Evolutionary conservation across 1,140 invertebrate genomes (phyloP), one percentile per base, ranked within the genome.

Genomic region (Sycophaga agraensis): DNA sequence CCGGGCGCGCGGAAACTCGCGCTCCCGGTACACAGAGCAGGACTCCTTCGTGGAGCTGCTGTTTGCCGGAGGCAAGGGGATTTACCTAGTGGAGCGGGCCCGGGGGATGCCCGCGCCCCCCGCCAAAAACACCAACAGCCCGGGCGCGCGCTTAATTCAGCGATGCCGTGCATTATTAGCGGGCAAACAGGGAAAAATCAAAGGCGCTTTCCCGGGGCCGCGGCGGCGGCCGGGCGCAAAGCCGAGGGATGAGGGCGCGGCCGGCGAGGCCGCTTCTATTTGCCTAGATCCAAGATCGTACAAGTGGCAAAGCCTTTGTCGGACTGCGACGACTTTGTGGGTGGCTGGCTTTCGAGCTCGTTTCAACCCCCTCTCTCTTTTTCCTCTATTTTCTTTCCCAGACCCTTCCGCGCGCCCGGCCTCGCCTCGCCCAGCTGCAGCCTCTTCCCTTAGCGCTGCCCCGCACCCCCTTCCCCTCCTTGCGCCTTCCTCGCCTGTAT

Each of bases 281-380:
- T 74, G 68, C 71, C 66, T 74, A 74, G 70, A 74, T 71, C 69
- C 61, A 65, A 74, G 71, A 74, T 73, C 70, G 67, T 70, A 66
- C 70, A 69, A 72, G 73, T 70, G 69, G 67, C 64, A 58, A 69
- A 66, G 68, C 66, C 70, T 74, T 74, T 73, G 70, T 73, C 69
- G 68, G 71, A 66, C 64, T 66, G 55, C 46, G 56, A 64, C 70
- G 68, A 64, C 73, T 50, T 66, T 70, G 68, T 73, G 71, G 70
- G 69, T 73, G 71, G 70, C 66, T 66, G 14, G 35, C 22, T 39
- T 26, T 22, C 50, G 50, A 28, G 35, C 14, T 53, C 31, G 5
- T 39, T 11, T 35, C 35, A 53, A 6, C 35, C 21, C 35, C 21
- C 39, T 53, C 11, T 35, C 35, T 50, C 19, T 21, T 31, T 50